Conservation (phyloP, 2,113 vertebrate genomes). For the Cyanoramphus novaezelandiae region DNA sequence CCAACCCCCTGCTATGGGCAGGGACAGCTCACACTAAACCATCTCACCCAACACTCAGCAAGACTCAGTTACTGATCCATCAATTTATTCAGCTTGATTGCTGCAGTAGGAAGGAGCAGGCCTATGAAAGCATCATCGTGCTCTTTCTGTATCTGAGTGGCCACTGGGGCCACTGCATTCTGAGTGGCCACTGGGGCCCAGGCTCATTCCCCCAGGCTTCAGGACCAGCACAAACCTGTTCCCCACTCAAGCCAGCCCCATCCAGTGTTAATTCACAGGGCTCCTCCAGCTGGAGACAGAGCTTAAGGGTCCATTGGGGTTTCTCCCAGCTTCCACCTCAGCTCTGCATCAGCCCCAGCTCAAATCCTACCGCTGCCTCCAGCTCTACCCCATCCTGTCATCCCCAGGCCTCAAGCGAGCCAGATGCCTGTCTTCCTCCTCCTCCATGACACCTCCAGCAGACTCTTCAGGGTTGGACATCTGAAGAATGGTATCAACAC, state of each 20-base stretch:
- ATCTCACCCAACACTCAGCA: background rate
- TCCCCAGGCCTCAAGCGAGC: background rate
- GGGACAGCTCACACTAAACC: background rate
- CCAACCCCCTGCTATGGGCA: background rate
- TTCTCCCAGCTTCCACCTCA: background rate
- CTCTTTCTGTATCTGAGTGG: background rate
- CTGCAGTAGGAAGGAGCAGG: background rate
- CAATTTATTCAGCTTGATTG: background rate
- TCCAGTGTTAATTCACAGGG: background rate
- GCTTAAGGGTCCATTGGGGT: rapidly evolving
- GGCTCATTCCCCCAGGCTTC: background rate
- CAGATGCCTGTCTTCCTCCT: background rate
- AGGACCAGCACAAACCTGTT: background rate
- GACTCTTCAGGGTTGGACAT: background rate
- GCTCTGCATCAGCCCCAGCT: background rate
- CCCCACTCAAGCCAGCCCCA: background rate
- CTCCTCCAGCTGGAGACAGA: background rate
- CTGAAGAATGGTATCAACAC: background rate
- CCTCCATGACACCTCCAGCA: background rate
- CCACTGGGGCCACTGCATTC: background rate
- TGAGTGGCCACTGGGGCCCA: background rate
- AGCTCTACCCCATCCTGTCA: background rate
- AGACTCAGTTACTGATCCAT: background rate
- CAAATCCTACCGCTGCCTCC: background rate
- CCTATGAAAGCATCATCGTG: background rate